Evolutionary conservation across 2,113 vertebrate genomes (phyloP), one percentile per base, ranked within the genome.

Genomic region (Trichomycterus rosablanca): DNA sequence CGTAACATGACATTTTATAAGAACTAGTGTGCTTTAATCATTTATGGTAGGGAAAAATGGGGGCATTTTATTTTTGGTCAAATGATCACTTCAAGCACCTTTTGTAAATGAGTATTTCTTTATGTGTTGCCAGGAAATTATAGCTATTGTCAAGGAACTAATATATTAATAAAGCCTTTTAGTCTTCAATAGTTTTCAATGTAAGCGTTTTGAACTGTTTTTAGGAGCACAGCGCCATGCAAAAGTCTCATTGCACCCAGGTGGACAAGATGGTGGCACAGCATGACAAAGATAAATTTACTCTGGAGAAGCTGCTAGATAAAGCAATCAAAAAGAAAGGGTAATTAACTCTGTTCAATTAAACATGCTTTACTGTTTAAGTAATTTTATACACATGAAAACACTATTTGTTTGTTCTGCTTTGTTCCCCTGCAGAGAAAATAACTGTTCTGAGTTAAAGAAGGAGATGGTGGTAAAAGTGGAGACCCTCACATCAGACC

Each of bases 381-480:
- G n/a, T 18, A 10, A 12, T 1, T 24, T 34, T 14, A 18, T 45
- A 14, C 26, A 20, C 26, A 14, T 14, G 37, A 1, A 30, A 19
- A 20, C 10, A 6, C 2, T 19, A 3, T 10, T 12, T 16, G 22
- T 5, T n/a, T 22, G 26, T 20, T 15, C 7, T 42, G 8, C 0
- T 5, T 63, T 3, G 68, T 22, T 74, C 28, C 46, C 61, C 54
- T 78, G 64, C 80, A 99, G 96, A 68, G 95, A 94, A 88, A 97
- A 86, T 78, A 96, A 92, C 85, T 98, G 93, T 77, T 89, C 92
- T 15, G 96, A 99, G 78, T 76, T 97, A 82, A 99, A 96, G 86
- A 99, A 99, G 81, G 96, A 99, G 88, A 97, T 91, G 0, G 95
- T 97, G 83, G 89, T 90, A 77, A 99, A 98, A 84, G 90, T 97